Conservation (phyloP, 2,888 invertebrate species). For the Lymantria dispar region DNA sequence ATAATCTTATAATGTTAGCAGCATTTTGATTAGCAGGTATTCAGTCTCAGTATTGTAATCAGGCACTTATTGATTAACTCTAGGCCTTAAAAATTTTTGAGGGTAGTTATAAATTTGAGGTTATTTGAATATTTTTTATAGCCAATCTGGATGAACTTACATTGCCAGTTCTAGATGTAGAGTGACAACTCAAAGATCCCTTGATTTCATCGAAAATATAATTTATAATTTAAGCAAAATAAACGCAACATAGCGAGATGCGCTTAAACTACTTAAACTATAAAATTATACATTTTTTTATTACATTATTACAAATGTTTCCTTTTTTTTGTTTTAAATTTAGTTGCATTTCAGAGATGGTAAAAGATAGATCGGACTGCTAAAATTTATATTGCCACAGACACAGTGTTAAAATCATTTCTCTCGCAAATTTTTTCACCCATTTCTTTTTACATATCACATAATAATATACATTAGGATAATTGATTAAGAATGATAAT, state of each 20-base stretch:
- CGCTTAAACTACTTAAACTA: conserved; percentile 34
- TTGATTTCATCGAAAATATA: neutral
- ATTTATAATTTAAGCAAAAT: conserved; percentile 38
- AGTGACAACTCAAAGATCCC: too few species aligned
- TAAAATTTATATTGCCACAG: too few species aligned
- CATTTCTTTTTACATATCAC: too few species aligned
- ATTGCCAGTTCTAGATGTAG: too few species aligned
- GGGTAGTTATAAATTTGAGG: neutral
- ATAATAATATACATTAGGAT: too few species aligned
- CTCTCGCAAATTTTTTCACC: too few species aligned
- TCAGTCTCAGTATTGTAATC: neutral
- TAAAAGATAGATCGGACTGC: too few species aligned
- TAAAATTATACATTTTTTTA: conserved; percentile 12
- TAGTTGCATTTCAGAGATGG: too few species aligned
- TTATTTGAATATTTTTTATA: neutral
- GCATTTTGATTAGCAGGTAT: neutral
- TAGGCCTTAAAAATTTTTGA: neutral
- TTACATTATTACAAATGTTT: too few species aligned
- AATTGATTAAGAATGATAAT: too few species aligned
- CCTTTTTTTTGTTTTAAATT: too few species aligned
- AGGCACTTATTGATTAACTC: neutral
- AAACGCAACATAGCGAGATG: conserved; percentile 35
- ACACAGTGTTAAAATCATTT: too few species aligned
- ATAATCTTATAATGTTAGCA: neutral
- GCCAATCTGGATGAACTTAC: neutral